Conservation (phyloP, 2,113 vertebrate species). For the Prietella phreatophila region DNA sequence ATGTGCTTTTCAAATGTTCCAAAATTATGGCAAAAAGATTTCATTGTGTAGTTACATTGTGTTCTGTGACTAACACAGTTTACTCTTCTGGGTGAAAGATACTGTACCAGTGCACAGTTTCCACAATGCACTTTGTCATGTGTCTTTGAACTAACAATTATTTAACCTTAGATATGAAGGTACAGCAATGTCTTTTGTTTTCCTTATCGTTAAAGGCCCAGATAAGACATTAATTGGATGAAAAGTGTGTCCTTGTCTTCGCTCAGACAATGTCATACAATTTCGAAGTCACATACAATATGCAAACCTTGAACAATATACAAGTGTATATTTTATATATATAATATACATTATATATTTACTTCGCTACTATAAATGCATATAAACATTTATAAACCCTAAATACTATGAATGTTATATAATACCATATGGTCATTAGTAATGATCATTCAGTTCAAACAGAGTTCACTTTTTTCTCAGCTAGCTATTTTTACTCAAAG, state of each 20-base stretch:
- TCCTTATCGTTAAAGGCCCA: background rate
- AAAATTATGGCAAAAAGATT: background rate
- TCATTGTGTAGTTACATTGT: background rate
- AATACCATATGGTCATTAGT: background rate
- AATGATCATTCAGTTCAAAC: background rate
- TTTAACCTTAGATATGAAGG: slow-evolving; percentile 1
- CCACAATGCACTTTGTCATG: background rate
- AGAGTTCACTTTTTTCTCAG: background rate
- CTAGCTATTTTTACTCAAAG: background rate
- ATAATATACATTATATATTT: too few relatives aligned
- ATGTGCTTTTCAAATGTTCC: background rate
- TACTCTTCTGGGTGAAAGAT: background rate
- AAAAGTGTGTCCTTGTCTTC: slow-evolving; percentile 9
- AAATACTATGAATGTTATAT: background rate
- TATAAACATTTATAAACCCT: background rate
- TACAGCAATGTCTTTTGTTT: background rate
- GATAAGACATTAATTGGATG: background rate
- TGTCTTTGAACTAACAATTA: background rate
- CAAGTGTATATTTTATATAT: too few relatives aligned
- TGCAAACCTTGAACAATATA: background rate
- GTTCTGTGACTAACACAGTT: background rate
- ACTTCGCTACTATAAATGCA: background rate
- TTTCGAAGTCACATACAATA: background rate
- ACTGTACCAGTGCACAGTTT: background rate
- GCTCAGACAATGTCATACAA: background rate